Percentiles rank a stretch among this genome's conserved stretches.
These are phyloP conservation scores for Oryctolagus cuniculus DNA, from an alignment of 2,113 vertebrate genomes.

Conservation along the genomic window DNA sequence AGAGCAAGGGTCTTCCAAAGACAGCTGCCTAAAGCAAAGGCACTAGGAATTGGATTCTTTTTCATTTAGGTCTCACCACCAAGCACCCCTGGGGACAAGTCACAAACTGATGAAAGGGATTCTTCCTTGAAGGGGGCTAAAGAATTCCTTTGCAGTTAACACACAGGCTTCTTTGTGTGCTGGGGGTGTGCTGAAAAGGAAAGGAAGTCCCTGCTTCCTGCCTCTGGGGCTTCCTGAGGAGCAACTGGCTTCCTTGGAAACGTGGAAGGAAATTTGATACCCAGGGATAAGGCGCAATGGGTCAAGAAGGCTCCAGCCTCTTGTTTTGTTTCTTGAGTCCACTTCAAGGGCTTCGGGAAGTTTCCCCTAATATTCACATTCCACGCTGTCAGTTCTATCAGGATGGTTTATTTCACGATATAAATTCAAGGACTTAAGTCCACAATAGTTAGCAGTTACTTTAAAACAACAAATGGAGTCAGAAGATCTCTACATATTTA, in stretches of 20 bases:
- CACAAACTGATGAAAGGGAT: neutral
- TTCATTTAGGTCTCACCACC: neutral
- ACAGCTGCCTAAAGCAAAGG: neutral
- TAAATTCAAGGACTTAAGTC: neutral
- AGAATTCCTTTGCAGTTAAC: neutral
- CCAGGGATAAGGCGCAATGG: neutral
- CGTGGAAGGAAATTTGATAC: neutral
- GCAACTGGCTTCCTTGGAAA: neutral
- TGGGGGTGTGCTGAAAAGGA: neutral
- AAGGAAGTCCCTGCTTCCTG: conserved; percentile 11
- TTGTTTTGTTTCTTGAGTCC: neutral
- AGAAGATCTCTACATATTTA: neutral
- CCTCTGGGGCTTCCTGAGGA: neutral
- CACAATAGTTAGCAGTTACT: neutral
- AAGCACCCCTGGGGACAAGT: neutral
- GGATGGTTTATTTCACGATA: neutral
- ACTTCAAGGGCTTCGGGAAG: neutral
- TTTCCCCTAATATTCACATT: neutral
- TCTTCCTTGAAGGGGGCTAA: neutral
- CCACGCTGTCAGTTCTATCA: neutral
- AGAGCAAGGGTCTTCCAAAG: neutral
- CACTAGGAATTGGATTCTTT: neutral
- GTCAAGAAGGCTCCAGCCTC: neutral
- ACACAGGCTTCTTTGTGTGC: neutral
- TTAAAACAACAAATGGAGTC: neutral